Conservation (phyloP, 2,113 vertebrate species). For the Myxocyprinus asiaticus region DNA sequence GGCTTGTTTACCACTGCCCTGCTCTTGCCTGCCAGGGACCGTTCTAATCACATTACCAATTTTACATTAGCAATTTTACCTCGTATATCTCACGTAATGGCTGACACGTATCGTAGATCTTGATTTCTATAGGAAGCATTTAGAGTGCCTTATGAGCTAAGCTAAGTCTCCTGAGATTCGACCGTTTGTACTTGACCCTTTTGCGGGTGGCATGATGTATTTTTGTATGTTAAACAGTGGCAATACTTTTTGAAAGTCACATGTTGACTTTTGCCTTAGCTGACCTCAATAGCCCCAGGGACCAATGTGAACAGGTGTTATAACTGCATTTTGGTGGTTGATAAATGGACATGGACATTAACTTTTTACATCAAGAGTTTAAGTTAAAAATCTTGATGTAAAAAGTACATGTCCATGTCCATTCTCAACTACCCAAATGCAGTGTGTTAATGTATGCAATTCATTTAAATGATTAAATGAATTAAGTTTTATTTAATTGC, state of each 20-base stretch:
- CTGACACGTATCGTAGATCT: conserved; percentile 36
- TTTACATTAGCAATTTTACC: conserved; percentile 51
- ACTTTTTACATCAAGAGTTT: too few relatives aligned
- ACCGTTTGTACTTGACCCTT: conserved; percentile 8
- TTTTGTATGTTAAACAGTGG: conserved; percentile 13
- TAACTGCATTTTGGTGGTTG: not conserved
- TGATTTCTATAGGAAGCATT: conserved; percentile 32
- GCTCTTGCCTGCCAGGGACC: conserved; percentile 40
- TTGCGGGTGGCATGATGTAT: not conserved
- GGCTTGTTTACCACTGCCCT: conserved; percentile 52
- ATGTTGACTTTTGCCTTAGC: not conserved
- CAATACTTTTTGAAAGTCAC: conserved; percentile 14
- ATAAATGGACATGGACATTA: not conserved
- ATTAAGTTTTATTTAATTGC: too few relatives aligned
- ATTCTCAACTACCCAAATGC: too few relatives aligned
- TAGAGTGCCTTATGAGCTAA: conserved; percentile 1
- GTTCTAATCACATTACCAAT: conserved; percentile 54
- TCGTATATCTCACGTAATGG: conserved; percentile 42
- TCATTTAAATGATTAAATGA: too few relatives aligned
- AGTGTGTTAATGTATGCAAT: too few relatives aligned
- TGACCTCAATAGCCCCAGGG: not conserved
- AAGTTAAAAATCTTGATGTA: too few relatives aligned
- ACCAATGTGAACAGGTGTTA: not conserved
- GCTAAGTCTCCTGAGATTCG: conserved; percentile 20
- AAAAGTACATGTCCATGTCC: too few relatives aligned